Conservation (phyloP, 1,140 invertebrate genomes). For the Trissolcus basalis region DNA sequence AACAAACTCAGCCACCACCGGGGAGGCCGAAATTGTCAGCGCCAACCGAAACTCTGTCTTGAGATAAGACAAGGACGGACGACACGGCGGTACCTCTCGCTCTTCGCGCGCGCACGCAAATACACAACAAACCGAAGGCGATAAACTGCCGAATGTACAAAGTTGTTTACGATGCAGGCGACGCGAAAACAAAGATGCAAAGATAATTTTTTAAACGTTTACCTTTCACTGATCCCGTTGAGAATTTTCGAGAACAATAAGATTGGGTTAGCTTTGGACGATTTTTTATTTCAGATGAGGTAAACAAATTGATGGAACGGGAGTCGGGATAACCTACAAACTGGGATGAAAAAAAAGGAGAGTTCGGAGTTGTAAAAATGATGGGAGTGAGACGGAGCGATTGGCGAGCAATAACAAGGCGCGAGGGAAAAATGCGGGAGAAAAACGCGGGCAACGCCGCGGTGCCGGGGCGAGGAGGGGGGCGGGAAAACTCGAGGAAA, state of each 20-base stretch:
- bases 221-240: too few relatives aligned
- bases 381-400: neutral
- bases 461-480: neutral
- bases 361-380: neutral
- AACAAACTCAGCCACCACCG: neutral
- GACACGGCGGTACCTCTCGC: conserved; percentile 3
- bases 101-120: neutral
- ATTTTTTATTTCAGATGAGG: too few relatives aligned
- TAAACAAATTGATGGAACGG: too few relatives aligned
- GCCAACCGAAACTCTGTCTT: too few relatives aligned
- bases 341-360: neutral
- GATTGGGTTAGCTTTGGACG: too few relatives aligned
- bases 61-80: conserved; percentile 11
- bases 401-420: neutral
- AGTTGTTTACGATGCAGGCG: too few relatives aligned
- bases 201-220: too few relatives aligned
- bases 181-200: too few relatives aligned
- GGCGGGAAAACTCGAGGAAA: neutral
- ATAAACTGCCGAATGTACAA: neutral
- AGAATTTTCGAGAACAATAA: too few relatives aligned
- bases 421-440: neutral
- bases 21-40: neutral
- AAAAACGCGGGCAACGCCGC: neutral
- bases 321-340: too few relatives aligned
- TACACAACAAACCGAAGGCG: conserved; percentile 12